A percentile compares a stretch with the other conserved stretches of the same genome.
Conservation (phyloP, 1,140 invertebrate species). For the Penaeus japonicus region DNA sequence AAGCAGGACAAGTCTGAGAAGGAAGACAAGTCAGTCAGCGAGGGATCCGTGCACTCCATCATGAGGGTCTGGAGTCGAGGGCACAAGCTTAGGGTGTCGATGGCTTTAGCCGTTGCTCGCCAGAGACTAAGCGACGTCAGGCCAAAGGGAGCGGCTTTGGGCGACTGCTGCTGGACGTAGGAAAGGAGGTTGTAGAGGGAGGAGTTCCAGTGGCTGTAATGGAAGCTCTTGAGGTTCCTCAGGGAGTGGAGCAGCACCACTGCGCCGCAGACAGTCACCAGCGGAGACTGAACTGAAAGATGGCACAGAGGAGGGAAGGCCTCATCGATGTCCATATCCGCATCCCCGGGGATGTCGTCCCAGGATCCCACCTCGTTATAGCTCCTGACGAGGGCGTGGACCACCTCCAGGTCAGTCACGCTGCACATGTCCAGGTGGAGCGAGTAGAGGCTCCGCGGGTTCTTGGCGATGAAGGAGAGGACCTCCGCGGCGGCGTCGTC, state of each 20-base stretch:
- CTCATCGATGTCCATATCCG: neutral
- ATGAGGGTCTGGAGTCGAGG: constrained; percentile 17
- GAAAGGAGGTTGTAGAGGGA: constrained; percentile 21
- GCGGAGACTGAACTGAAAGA: constrained; percentile 2
- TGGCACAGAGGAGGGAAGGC: constrained; percentile 9
- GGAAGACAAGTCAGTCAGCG: neutral
- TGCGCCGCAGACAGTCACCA: constrained; percentile 22
- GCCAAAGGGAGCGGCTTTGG: constrained; percentile 3
- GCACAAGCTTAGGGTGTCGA: constrained; percentile 16
- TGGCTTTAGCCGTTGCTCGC: neutral
- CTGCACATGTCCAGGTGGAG: constrained; percentile 11
- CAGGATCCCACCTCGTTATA: neutral
- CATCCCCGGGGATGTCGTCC: neutral
- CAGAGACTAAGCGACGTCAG: constrained; percentile 27
- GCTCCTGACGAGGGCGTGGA: constrained; percentile 1
- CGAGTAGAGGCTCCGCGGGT: constrained; percentile 9
- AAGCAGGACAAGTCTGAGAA: neutral
- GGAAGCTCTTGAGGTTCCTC: constrained; percentile 15
- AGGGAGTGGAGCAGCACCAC: constrained; percentile 18
- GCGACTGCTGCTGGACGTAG: neutral
- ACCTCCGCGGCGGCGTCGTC: constrained; percentile 20
- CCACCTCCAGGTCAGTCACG: constrained; percentile 17
- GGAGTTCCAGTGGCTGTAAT: constrained; percentile 36
- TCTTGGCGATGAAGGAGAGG: constrained; percentile 4
- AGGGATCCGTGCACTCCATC: constrained; percentile 34